These are phyloP conservation scores for Oikopleura albicans DNA, from an alignment of 23 tunicate genomes.

Conservation along the genomic window DNA sequence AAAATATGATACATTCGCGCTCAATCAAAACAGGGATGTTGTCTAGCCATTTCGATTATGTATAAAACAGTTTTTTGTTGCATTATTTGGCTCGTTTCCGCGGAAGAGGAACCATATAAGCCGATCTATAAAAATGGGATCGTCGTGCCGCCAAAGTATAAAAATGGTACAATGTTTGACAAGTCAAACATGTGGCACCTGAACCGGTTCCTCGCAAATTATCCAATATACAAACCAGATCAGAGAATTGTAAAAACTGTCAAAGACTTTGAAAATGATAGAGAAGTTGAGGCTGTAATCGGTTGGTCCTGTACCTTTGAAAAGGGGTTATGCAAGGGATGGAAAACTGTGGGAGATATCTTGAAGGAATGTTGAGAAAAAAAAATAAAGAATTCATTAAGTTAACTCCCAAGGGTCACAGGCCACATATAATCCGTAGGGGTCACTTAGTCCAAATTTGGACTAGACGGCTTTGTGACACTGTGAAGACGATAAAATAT, in stretches of 20 bases:
- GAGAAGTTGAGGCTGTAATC: background rate
- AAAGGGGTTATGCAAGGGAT: background rate
- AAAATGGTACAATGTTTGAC: background rate
- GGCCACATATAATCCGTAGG: too few species aligned
- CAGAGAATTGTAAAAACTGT: background rate
- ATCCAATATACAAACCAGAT: background rate
- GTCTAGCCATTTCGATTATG: too few species aligned
- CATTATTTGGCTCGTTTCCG: too few species aligned
- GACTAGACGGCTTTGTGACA: too few species aligned
- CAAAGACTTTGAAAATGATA: background rate
- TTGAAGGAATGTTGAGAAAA: background rate
- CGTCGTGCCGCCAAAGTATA: background rate
- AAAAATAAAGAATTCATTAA: background rate
- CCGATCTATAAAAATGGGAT: too few species aligned
- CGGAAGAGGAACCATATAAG: too few species aligned
- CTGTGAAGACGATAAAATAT: background rate
- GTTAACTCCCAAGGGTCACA: too few species aligned
- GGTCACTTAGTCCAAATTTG: too few species aligned
- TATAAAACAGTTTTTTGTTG: too few species aligned
- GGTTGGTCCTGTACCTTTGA: slow-evolving; percentile 7
- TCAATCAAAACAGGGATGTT: too few species aligned
- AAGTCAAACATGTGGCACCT: background rate
- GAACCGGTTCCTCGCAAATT: background rate
- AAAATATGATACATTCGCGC: too few species aligned
- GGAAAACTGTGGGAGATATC: background rate